Evolutionary conservation across 1,140 invertebrate species (phyloP), one percentile per base, ranked within the genome.

Genomic region (Drosophila lini): DNA sequence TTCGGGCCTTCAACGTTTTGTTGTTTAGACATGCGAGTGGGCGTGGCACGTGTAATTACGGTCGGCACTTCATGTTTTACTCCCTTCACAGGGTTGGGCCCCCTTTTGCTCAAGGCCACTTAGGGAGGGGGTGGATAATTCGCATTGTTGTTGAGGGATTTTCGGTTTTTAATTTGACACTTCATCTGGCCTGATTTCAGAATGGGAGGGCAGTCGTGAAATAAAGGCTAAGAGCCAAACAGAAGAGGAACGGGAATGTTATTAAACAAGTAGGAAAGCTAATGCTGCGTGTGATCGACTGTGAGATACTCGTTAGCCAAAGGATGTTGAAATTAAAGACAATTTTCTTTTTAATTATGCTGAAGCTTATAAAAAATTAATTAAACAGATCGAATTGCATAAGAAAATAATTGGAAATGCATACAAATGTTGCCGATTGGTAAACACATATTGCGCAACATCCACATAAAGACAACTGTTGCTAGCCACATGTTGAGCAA

Each of bases 11-110:
- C 22, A 56, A 16, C 45, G 58, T 56, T 56, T 25, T 25, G 44
- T 47, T 69, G 40, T 28, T 50, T 52, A 55, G 71, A 53, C 71
- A 63, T 44, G 25, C 42, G 34, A 16, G 48, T 64, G 81, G 78
- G 83, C 83, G 75, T 80, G 75, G 83, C 79, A 88, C 41, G 63
- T 74, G 67, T 86, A 86, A 88, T 86, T 86, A 86, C 63, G 63
- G 44, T 48, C 65, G 83, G 63, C 82, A 88, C 76, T 80, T 76
- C 65, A 82, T 61, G 52, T 40, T 73, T 70, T 60, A 53, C 48
- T 38, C 60, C 47, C 73, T 47, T 53, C 16, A 31, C 32, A 13
- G 8, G 0, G 15, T 7, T 36, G 19, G 7, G 8, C 8, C 6
- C 11, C 28, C n/a, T 25, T 47, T 40, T n/a, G 59, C 80, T 80